Percentiles rank a stretch among this genome's conserved stretches.
These are phyloP conservation scores for Buathra laborator DNA, from an alignment of 2,888 invertebrate genomes.

Conservation along the genomic window DNA sequence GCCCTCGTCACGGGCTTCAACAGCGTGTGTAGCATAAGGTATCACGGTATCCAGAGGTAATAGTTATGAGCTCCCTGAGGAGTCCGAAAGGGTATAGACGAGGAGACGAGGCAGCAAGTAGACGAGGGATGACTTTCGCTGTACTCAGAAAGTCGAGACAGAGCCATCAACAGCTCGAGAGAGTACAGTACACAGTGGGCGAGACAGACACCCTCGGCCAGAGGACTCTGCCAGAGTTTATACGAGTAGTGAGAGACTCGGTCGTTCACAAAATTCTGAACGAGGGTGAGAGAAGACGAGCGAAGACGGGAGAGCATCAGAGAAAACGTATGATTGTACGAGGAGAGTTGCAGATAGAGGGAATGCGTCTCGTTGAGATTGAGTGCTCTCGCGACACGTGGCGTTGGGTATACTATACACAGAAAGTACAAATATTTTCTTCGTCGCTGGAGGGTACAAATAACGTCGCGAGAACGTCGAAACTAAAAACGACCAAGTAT, in stretches of 20 bases:
- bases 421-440: constrained; percentile 27
- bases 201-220: neutral
- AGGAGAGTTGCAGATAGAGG: constrained; percentile 13
- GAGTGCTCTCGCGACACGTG: neutral
- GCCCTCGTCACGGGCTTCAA: constrained; percentile 73
- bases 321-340: constrained; percentile 8
- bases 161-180: neutral
- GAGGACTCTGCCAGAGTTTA: neutral
- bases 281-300: neutral
- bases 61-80: constrained; percentile 69
- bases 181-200: constrained; percentile 3
- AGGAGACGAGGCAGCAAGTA: constrained; percentile 31
- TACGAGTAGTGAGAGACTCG: constrained; percentile 8
- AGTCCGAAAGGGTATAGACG: constrained; percentile 49
- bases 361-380: constrained; percentile 32
- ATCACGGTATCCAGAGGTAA: constrained; percentile 67
- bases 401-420: neutral
- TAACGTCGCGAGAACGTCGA: constrained; percentile 40
- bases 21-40: constrained; percentile 70
- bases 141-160: constrained; percentile 14
- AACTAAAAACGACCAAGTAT: constrained; percentile 52
- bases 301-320: neutral
- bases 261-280: constrained; percentile 19
- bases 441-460: constrained; percentile 36
- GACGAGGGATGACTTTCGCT: constrained; percentile 9